A percentile compares a stretch with the other conserved stretches of the same genome.
Evolutionary conservation across 2,888 invertebrate species (phyloP).

Genomic region (Thera obeliscata): DNA sequence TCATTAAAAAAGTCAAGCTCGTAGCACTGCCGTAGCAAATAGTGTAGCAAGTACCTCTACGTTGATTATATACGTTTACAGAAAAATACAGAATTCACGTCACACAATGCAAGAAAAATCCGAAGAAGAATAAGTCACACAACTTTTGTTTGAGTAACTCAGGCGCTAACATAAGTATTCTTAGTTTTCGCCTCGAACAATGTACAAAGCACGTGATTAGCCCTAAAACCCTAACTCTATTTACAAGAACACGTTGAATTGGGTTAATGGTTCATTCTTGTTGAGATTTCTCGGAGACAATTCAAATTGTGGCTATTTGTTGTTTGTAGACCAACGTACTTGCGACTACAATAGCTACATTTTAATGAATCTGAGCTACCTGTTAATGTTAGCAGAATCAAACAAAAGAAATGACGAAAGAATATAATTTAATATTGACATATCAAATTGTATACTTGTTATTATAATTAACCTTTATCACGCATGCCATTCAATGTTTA

Average conservation of each 20-base stretch:
- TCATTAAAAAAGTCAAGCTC: too few relatives aligned
- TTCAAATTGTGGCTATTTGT: slow-evolving; percentile 33
- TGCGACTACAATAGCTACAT: slow-evolving; percentile 31
- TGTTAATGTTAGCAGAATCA: slow-evolving; percentile 15
- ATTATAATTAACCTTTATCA: too few relatives aligned
- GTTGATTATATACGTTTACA: too few relatives aligned
- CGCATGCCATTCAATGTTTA: too few relatives aligned
- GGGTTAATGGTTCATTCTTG: slow-evolving; percentile 32
- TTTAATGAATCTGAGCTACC: slow-evolving; percentile 27
- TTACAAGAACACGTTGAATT: slow-evolving; percentile 34
- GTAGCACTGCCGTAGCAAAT: too few relatives aligned
- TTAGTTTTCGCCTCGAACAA: slow-evolving; percentile 31
- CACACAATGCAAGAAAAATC: not conserved
- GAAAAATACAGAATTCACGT: not conserved
- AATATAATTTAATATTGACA: too few relatives aligned
- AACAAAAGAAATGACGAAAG: slow-evolving; percentile 15
- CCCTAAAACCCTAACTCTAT: slow-evolving; percentile 29
- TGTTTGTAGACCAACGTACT: slow-evolving; percentile 24
- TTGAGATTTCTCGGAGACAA: slow-evolving; percentile 31
- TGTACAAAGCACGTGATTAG: slow-evolving; percentile 35
- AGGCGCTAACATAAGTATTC: slow-evolving; percentile 18
- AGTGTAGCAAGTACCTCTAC: too few relatives aligned
- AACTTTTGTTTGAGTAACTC: slow-evolving; percentile 13
- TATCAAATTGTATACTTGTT: too few relatives aligned
- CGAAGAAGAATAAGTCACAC: not conserved